Base-by-base conservation (phyloP, 2,888 invertebrate species). In the Trisateles emortualis region DNA sequence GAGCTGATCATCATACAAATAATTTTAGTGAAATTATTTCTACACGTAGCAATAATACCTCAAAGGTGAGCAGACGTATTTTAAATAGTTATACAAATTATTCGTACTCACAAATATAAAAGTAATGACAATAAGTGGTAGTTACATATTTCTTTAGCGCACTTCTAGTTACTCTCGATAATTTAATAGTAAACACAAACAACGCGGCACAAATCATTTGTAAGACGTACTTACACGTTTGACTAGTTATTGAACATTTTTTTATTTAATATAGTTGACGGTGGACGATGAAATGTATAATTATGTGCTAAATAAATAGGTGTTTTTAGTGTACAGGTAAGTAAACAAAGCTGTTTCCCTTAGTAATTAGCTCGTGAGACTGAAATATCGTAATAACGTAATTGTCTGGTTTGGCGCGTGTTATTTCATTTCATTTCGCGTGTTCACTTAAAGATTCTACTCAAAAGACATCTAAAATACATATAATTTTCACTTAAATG, bases 281-380 rank as follows among this genome's bases (percentile, higher is more conserved):
- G 16, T 51, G 56, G 60, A 60, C 54, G 64, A 51, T 57, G 54
- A 59, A 68, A 60, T 59, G 49, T 67, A 64, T 70, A 71, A 78
- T 78, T 70, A 62, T 48, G 52, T 45, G 22, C 22, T 26, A 66
- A 78, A 72, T 65, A 60, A 58, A 71, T 72, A 70, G 60, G 38
- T 68, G 67, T 64, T 69, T 71, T 60, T 66, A 64, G 60, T 61
- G 59, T 48, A 58, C 63, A 24, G 22, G 14, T 17, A 72, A 74
- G 78, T 72, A 83, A 85, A 85, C 81, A 84, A 74, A 80, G 58
- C 65, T 65, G 67, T 74, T n/a, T 51, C 61, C 64, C 67, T 69
- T 73, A 61, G 62, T 74, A 77, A 78, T 81, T 78, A 78, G 63
- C 72, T 66, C 48, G 50, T 49, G 55, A 48, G 58, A 64, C 65